phyloP scores from a whole-genome alignment of 2,113 vertebrate genomes.

The Erythrocercus mccallii region DNA sequence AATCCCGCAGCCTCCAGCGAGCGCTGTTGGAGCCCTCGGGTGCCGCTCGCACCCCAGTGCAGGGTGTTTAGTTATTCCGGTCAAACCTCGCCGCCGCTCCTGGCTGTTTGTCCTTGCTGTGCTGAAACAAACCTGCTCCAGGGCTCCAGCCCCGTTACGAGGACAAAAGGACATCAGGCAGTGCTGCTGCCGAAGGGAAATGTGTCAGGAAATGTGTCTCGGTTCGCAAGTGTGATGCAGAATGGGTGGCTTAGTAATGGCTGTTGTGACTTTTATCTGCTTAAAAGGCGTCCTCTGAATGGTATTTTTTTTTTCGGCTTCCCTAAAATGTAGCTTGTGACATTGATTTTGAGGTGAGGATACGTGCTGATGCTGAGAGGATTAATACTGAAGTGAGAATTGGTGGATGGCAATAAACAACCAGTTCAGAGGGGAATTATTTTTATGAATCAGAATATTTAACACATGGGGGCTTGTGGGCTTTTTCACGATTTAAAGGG shows the following conservation, averaged over 20 bases:
- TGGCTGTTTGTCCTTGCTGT: constrained; percentile 19
- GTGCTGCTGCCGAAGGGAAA: not conserved
- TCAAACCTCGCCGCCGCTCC: constrained; percentile 10
- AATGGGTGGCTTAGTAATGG: not conserved
- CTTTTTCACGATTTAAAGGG: constrained; percentile 18
- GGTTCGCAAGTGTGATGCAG: not conserved
- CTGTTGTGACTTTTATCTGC: not conserved
- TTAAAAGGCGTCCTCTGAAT: not conserved
- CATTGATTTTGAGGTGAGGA: not conserved
- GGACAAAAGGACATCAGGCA: constrained; percentile 34
- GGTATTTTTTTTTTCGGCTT: not conserved
- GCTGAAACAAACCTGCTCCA: constrained; percentile 35
- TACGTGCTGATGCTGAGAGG: not conserved
- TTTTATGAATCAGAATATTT: constrained; percentile 16
- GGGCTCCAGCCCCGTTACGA: not conserved
- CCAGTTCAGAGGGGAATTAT: not conserved
- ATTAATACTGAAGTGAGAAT: not conserved
- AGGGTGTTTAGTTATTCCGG: constrained; percentile 14
- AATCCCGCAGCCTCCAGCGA: not conserved
- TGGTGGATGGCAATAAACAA: not conserved
- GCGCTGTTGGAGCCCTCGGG: not conserved
- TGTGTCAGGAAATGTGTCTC: not conserved
- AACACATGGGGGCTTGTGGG: not conserved
- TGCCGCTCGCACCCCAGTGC: not conserved
- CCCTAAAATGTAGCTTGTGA: not conserved